Percentiles rank a stretch among this genome's conserved stretches.
Evolutionary conservation across 2,797 vertebrate genomes (phyloP).

Genomic region (Ctenosaura bakeri): DNA sequence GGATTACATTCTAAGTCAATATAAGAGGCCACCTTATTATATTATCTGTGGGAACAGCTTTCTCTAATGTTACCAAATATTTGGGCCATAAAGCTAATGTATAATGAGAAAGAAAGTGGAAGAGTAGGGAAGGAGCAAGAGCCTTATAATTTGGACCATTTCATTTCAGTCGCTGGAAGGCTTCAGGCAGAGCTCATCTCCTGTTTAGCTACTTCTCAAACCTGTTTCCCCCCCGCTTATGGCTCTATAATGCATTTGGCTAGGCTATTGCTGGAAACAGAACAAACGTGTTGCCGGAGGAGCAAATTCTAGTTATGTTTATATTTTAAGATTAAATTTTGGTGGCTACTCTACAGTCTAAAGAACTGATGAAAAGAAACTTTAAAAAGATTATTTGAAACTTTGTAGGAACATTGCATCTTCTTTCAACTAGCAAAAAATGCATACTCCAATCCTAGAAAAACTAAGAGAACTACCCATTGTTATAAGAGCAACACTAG

Average conservation of each 20-base stretch:
- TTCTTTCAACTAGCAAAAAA: background rate
- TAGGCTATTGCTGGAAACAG: background rate
- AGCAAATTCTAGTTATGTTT: background rate
- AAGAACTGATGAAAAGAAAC: background rate
- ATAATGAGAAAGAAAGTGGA: background rate
- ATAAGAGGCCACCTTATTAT: background rate
- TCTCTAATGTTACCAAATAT: background rate
- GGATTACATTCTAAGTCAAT: conserved; percentile 1
- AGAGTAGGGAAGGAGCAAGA: background rate
- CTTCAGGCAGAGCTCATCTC: background rate
- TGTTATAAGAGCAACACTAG: background rate
- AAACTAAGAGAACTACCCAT: background rate
- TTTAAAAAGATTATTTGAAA: background rate
- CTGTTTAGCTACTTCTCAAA: background rate
- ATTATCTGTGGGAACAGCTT: background rate
- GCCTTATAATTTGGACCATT: background rate
- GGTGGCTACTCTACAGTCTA: background rate
- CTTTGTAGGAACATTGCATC: background rate
- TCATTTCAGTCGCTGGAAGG: conserved; percentile 1
- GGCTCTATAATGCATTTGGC: background rate
- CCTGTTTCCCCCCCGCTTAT: background rate
- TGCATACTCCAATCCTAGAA: background rate
- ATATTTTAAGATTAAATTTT: conserved; percentile 4
- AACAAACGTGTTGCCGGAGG: conserved; percentile 22
- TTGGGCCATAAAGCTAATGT: background rate